These are phyloP conservation scores for Botia almorhae DNA, from an alignment of 2,797 vertebrate genomes.

Conservation along the genomic window DNA sequence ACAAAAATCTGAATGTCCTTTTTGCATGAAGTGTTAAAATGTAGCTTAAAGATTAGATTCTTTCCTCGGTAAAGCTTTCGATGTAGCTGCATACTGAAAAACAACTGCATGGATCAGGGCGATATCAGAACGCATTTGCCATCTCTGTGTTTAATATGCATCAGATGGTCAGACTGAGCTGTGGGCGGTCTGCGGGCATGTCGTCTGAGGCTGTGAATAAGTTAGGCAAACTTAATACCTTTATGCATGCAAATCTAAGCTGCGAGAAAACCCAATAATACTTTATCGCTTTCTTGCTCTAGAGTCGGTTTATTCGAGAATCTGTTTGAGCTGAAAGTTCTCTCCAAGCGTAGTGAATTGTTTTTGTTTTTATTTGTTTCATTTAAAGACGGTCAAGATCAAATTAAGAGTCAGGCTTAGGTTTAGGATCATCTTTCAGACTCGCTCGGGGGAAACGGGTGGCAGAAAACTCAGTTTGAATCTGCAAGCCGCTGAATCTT, in stretches of 20 bases:
- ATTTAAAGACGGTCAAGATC: background rate
- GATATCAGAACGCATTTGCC: background rate
- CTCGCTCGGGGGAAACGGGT: background rate
- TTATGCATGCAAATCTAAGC: background rate
- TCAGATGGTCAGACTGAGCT: background rate
- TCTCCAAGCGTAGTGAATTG: background rate
- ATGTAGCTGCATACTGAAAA: no score
- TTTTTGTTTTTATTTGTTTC: background rate
- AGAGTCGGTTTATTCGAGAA: background rate
- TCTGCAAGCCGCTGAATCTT: background rate
- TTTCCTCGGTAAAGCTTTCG: no score
- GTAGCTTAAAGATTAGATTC: no score
- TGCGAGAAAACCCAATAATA: background rate
- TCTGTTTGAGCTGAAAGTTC: background rate
- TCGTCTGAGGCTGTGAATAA: background rate
- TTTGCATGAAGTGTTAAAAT: no score
- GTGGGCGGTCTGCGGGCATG: background rate
- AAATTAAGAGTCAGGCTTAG: background rate
- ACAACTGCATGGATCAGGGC: background rate
- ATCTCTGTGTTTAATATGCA: background rate
- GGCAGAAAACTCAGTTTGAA: background rate
- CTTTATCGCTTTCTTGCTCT: background rate
- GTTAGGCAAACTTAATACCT: background rate
- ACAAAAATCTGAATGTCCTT: no score
- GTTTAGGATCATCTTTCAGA: slow-evolving; percentile 2